Base-by-base conservation (phyloP, 2,113 vertebrate species). In the Tympanuchus pallidicinctus region DNA sequence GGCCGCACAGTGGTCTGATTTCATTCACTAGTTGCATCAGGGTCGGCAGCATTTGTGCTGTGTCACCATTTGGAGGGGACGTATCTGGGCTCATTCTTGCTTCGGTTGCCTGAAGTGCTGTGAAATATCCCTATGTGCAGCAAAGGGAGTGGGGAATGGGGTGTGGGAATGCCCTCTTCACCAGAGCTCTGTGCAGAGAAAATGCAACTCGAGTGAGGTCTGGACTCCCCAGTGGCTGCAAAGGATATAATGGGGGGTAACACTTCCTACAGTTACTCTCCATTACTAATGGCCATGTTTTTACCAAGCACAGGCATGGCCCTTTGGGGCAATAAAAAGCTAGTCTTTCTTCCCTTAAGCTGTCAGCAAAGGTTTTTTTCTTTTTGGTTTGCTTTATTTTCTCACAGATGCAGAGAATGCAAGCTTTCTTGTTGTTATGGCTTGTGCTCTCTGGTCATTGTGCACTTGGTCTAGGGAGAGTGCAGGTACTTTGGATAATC, bases 171-270 rank as follows among this genome's bases (percentile, higher is more conserved):
- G 4, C 47, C 52, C 74, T 81, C 52, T 34, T 75, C 65, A 45
- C 38, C 73, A 45, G 1, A 9, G 10, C 36, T 48, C 45, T 82
- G 72, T 11, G 43, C 65, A 75, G 69, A 45, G 74, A 61, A 86
- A 52, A 38, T 15, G n/a, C 64, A 82, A 36, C 48, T 36, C 54
- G n/a, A 54, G 81, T 87, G 92, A 91, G 74, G 83, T 94, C 93
- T 74, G 75, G 93, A 32, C 77, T 92, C 81, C 73, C 66, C 1
- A 0, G 72, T 1, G 59, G 14, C 81, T 93, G 57, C 59, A 76
- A 20, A 92, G 92, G 89, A 89, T 94, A 87, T 94, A 77, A 86
- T 28, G 81, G 77, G 74, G 73, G 74, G 83, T 92, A 79, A 76
- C 70, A 42, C 83, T 92, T 94, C 73, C 78, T 89, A 67, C 60